Evolutionary conservation across 2,797 vertebrate genomes (phyloP).

Genomic region (Trachops cirrhosus): DNA sequence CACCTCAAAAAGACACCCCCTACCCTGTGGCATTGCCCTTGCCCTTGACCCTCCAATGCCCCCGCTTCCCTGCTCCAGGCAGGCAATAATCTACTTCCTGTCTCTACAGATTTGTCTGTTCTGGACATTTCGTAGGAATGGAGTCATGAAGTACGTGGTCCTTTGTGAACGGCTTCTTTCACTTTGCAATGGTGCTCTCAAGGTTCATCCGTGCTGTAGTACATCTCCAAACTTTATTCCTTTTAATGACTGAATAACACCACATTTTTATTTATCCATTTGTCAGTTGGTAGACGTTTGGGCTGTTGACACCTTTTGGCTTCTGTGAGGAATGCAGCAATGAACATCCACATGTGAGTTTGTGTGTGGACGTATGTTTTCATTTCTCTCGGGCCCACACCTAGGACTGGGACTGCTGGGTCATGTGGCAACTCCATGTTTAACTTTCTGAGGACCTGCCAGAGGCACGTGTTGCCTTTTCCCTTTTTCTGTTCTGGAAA

Average conservation of each 20-base stretch:
- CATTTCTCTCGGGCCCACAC: neutral
- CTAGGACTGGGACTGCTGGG: neutral
- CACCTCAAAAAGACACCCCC: neutral
- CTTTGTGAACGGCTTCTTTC: neutral
- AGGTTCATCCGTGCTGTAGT: neutral
- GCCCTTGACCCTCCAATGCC: neutral
- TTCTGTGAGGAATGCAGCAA: neutral
- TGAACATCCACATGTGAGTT: neutral
- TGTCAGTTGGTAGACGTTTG: neutral
- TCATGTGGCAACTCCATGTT: neutral
- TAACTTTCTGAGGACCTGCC: neutral
- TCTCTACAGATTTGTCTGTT: neutral
- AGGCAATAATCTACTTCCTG: neutral
- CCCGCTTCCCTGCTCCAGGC: neutral
- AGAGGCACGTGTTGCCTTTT: neutral
- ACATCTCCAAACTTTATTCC: neutral
- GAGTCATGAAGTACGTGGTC: neutral
- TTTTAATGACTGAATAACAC: neutral
- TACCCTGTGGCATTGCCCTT: neutral
- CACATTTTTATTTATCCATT: neutral
- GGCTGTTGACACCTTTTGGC: neutral
- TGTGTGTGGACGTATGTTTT: fast-evolving
- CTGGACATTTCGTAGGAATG: neutral
- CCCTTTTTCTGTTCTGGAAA: neutral
- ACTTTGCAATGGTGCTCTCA: neutral